phyloP scores from a whole-genome alignment of 2,888 invertebrate species.

The Meteorus colon region DNA sequence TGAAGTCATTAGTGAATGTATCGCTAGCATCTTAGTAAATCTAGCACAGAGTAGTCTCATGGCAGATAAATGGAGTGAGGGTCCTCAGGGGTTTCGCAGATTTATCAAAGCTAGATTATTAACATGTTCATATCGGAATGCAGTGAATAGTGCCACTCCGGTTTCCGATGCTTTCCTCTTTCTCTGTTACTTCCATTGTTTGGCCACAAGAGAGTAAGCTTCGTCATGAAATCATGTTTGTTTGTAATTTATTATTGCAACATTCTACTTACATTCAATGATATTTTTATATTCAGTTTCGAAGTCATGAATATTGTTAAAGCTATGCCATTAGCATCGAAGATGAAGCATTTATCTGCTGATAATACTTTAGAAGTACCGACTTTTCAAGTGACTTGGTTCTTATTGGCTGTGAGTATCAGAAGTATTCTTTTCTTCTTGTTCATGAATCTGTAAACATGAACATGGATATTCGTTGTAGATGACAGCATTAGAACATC shows the following conservation, averaged over 20 bases:
- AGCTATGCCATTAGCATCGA: not conserved
- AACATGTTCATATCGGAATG: slow-evolving; percentile 43
- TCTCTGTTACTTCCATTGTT: slow-evolving; percentile 30
- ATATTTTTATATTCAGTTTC: slow-evolving; percentile 48
- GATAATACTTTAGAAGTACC: not conserved
- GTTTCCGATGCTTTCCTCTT: slow-evolving; percentile 49
- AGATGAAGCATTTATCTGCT: not conserved
- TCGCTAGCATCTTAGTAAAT: not conserved
- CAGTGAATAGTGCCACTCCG: slow-evolving; percentile 38
- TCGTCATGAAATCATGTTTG: not conserved
- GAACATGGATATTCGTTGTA: slow-evolving; percentile 21
- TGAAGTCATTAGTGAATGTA: not conserved
- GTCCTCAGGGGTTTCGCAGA: slow-evolving; percentile 45
- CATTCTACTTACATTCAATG: not conserved
- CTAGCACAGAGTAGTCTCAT: slow-evolving; percentile 41
- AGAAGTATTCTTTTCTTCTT: not conserved
- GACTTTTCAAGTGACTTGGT: slow-evolving; percentile 57
- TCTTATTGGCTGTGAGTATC: slow-evolving; percentile 55
- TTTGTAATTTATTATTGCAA: not conserved
- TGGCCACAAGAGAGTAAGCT: not conserved
- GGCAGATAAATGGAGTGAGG: slow-evolving; percentile 38
- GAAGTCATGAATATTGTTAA: not conserved
- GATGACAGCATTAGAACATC: slow-evolving; percentile 49
- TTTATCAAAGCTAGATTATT: slow-evolving; percentile 50
- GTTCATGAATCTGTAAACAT: not conserved